Conservation (phyloP, 30 jellyfish, hydroid and myxozoan species). For the Aurelia aurita region DNA sequence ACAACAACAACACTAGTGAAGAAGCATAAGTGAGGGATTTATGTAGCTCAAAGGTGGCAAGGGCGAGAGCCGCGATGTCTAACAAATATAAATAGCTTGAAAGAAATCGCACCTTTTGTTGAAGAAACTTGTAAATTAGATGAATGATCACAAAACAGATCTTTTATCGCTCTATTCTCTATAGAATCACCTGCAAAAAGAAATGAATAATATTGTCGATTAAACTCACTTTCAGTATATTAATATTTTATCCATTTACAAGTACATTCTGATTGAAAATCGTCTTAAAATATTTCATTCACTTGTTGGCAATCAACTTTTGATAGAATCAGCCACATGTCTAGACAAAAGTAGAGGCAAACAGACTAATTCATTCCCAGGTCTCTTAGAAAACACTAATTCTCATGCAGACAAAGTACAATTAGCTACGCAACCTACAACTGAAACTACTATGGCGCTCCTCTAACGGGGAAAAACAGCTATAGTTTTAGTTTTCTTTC, state of each 20-base stretch:
- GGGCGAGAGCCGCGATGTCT: too few species aligned
- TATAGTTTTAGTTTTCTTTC: too few species aligned
- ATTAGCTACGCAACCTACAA: too few species aligned
- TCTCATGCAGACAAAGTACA: too few species aligned
- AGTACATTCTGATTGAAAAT: not conserved
- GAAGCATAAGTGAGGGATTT: too few species aligned
- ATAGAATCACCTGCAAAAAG: constrained; percentile 83
- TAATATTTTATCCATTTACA: not conserved
- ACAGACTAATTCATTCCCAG: not conserved
- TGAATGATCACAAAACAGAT: constrained; percentile 79
- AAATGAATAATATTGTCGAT: not conserved
- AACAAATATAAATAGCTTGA: too few species aligned
- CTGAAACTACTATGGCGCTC: too few species aligned
- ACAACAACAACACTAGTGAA: too few species aligned
- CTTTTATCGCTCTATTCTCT: constrained; percentile 92
- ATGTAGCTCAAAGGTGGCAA: too few species aligned
- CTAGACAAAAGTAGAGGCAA: not conserved
- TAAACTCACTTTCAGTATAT: not conserved
- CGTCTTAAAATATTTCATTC: not conserved
- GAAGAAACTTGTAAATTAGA: constrained; percentile 83
- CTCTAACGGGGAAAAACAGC: too few species aligned
- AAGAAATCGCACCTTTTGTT: constrained; percentile 71
- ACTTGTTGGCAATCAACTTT: not conserved
- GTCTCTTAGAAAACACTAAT: too few species aligned
- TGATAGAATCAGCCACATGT: too few species aligned